These are phyloP conservation scores for Mormyrus hasselquistii DNA, from an alignment of 2,797 vertebrate species.

Conservation along the genomic window DNA sequence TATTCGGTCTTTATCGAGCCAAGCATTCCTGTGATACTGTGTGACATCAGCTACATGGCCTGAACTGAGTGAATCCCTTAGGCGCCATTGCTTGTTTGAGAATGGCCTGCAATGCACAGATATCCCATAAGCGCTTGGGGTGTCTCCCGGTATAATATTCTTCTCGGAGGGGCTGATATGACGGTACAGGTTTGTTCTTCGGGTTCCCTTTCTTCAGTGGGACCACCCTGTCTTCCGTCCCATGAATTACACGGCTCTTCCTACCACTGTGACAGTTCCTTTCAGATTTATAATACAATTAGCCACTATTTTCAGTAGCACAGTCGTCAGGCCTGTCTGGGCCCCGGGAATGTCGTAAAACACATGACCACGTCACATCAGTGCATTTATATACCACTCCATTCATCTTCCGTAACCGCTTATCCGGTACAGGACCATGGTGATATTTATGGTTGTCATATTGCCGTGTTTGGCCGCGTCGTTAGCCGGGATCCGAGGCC, in stretches of 20 bases:
- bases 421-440: not conserved
- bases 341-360: not conserved
- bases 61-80: not conserved
- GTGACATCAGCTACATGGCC: not conserved
- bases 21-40: not conserved
- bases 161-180: not conserved
- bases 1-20: not conserved
- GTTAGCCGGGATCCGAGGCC: not conserved
- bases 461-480: not conserved
- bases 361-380: not conserved
- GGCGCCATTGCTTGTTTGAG: not conserved
- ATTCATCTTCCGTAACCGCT: not conserved
- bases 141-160: not conserved
- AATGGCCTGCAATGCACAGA: not conserved
- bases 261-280: not conserved
- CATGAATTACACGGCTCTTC: not conserved
- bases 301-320: not conserved
- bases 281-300: not conserved
- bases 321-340: not conserved
- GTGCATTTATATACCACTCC: not conserved
- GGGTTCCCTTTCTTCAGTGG: not conserved
- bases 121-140: not conserved
- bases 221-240: not conserved
- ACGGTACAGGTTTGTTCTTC: not conserved
- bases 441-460: not conserved